Base-by-base conservation (phyloP, 2,797 vertebrate genomes). In the Australoheros facetus region DNA sequence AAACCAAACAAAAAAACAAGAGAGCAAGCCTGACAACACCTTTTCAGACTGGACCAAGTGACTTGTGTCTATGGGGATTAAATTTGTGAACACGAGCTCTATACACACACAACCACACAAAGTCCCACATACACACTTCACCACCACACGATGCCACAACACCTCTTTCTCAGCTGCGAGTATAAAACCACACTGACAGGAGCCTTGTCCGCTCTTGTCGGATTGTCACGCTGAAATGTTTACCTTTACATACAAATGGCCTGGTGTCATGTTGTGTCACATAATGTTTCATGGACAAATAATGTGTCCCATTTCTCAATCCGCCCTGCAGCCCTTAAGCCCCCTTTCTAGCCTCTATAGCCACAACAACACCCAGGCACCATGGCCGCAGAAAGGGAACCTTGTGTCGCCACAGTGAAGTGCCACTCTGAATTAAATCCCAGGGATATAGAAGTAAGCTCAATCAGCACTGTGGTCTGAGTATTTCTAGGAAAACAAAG, bases 281-380 rank as follows among this genome's bases (percentile, higher is more conserved):
- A 90, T 89, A 92, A 91, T 87, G 92, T 94, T 94, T 95, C 92
- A 93, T 91, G 93, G 92, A 89, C 87, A 93, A 92, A 93, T 92
- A 93, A 89, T 88, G 90, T 89, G 84, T 85, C 84, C 87, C 80
- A 91, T 93, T 93, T 89, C 90, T 91, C 88, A 92, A 91, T 91
- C 91, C 81, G 83, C 87, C 88, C 82, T 77, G 81, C 70, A 86
- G 83, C 78, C 84, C 82, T 86, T 88, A 91, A 92, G 91, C 89
- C 87, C 75, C 79, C 85, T 75, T 85, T 73, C 17, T 21, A 78
- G 78, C 76, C 79, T 86, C 77, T 84, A 79, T 87, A 87, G 89
- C 70, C 80, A 74, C 81, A 91, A 82, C 83, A 82, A 85, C 85
- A 83, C 71, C 85, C 81, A 76, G 74, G 72, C 72, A 78, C 71